phyloP scores from a whole-genome alignment of 2,888 invertebrate genomes.

The Euclidia mi region DNA sequence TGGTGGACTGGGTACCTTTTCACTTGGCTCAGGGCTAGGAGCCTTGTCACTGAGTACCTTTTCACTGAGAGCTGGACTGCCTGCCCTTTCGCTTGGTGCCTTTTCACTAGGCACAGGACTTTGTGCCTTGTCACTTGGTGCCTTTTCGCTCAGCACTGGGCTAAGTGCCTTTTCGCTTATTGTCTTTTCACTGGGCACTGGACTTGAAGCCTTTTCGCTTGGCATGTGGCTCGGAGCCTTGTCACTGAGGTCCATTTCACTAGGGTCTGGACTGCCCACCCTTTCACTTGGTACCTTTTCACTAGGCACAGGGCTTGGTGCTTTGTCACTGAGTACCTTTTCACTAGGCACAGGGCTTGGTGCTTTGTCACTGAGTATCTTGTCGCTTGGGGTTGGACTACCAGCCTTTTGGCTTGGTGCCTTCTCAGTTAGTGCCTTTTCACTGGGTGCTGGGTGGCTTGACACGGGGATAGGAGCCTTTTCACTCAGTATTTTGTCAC shows the following conservation, averaged over 20 bases:
- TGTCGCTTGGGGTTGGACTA: constrained; percentile 2
- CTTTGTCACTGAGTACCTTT: constrained; percentile 3
- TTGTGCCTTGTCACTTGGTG: neutral
- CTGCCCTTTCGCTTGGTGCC: neutral
- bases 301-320: constrained; percentile 2
- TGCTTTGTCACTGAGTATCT: constrained; percentile 8
- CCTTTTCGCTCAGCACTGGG: neutral
- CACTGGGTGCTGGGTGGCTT: neutral
- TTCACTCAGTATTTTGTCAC: constrained; percentile 15
- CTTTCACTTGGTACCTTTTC: constrained; percentile 9
- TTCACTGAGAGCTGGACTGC: neutral
- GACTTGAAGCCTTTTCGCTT: constrained; percentile 20
- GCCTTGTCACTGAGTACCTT: constrained; percentile 3
- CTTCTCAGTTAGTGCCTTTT: constrained; percentile 6
- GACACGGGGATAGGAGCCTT: constrained; percentile 18
- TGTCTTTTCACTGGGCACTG: constrained; percentile 12
- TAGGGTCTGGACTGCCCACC: neutral
- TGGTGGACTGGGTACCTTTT: neutral
- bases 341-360: constrained; percentile 11
- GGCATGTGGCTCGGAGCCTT: constrained; percentile 18
- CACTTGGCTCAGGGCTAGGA: neutral
- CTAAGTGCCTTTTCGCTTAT: constrained; percentile 3
- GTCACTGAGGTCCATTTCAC: constrained; percentile 14
- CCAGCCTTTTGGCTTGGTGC: constrained; percentile 3
- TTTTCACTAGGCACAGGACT: neutral